phyloP scores from a whole-genome alignment of 1,140 invertebrate genomes.

The Leptinotarsa undecemlineata region DNA sequence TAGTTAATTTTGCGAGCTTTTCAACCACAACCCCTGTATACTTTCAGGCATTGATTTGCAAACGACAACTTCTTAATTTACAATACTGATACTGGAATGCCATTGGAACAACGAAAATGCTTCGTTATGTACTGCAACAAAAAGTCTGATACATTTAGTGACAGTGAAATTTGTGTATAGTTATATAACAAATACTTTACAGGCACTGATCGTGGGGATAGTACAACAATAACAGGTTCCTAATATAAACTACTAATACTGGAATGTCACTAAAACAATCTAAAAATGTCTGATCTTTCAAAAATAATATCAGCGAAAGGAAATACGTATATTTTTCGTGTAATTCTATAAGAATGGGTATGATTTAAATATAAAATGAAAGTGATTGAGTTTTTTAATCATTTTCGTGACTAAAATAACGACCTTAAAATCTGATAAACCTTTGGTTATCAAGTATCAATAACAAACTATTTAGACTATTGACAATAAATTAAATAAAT shows the following conservation, averaged over 20 bases:
- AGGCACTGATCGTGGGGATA: background rate
- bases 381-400: conserved; percentile 36
- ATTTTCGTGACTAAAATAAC: conserved; percentile 28
- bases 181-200: background rate
- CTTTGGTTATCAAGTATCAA: conserved; percentile 33
- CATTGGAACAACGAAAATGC: conserved; percentile 12
- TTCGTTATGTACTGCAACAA: background rate
- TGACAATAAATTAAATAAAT: conserved; percentile 28
- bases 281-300: background rate
- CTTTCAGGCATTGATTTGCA: background rate
- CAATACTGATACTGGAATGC: conserved; percentile 52
- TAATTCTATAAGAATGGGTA: conserved; percentile 36
- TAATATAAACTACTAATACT: too few species aligned
- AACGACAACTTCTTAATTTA: conserved; percentile 39
- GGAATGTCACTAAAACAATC: background rate
- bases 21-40: background rate
- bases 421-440: conserved; percentile 23
- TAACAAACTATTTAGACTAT: conserved; percentile 13
- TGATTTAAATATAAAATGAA: conserved; percentile 37
- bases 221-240: background rate
- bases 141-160: background rate
- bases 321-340: conserved; percentile 29
- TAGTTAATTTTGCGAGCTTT: background rate
- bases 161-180: conserved; percentile 1
- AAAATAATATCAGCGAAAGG: conserved; percentile 28